Percentiles rank a stretch among this genome's conserved stretches.
These are phyloP conservation scores for Agonum fuliginosum DNA, from an alignment of 2,888 invertebrate species.

Conservation along the genomic window DNA sequence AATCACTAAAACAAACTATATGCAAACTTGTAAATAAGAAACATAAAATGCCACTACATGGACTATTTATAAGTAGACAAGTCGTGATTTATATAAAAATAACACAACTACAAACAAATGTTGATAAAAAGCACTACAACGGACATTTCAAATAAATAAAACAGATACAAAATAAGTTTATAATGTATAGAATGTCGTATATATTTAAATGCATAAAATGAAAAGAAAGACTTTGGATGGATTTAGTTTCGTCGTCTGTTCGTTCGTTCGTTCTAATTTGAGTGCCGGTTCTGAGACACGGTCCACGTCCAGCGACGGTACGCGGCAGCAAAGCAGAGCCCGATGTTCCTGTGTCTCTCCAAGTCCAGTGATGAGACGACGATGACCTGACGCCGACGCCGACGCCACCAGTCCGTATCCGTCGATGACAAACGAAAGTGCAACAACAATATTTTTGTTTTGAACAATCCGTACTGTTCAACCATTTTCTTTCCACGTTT, in stretches of 20 bases:
- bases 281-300: constrained; percentile 10
- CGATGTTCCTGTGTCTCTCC: too few relatives aligned
- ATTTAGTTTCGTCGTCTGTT: constrained; percentile 45
- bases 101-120: constrained; percentile 61
- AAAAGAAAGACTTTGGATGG: constrained; percentile 19
- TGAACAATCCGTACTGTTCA: constrained; percentile 67
- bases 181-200: constrained; percentile 70
- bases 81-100: constrained; percentile 67
- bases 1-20: constrained; percentile 48
- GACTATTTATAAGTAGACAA: constrained; percentile 64
- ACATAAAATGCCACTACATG: constrained; percentile 64
- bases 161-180: constrained; percentile 71
- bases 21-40: constrained; percentile 65
- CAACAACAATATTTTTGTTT: constrained; percentile 57
- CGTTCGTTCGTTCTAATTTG: constrained; percentile 40
- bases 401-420: constrained; percentile 36
- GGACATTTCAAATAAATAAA: constrained; percentile 70
- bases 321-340: background rate
- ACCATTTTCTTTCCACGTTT: constrained; percentile 66
- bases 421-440: constrained; percentile 57
- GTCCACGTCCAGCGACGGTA: constrained; percentile 16
- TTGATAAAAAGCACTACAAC: constrained; percentile 66
- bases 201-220: constrained; percentile 65
- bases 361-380: constrained; percentile 26
- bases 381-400: constrained; percentile 12